These are phyloP conservation scores for Ptilorrhoa leucosticta DNA, from an alignment of 2,113 vertebrate species.

Conservation along the genomic window DNA sequence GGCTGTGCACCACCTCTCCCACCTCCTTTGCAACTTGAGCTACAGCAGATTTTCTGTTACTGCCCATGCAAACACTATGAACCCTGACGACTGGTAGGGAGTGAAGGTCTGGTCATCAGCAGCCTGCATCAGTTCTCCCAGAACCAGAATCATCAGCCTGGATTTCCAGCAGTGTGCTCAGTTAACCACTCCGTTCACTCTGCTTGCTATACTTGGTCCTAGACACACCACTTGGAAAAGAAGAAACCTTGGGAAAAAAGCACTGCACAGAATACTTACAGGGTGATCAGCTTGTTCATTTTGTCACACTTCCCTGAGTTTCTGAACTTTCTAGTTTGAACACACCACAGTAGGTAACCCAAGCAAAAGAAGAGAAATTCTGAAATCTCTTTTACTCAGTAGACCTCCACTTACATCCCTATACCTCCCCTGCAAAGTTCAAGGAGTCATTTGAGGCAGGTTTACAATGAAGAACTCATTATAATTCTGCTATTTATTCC, in stretches of 20 bases:
- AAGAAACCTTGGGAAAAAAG: not conserved
- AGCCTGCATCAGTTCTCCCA: not conserved
- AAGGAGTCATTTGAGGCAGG: not conserved
- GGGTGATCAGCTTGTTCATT: not conserved
- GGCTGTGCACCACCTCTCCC: not conserved
- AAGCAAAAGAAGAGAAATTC: not conserved
- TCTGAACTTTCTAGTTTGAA: not conserved
- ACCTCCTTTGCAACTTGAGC: not conserved
- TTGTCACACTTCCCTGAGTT: not conserved
- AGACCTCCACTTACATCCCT: not conserved
- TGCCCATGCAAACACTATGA: not conserved
- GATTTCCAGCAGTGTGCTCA: not conserved
- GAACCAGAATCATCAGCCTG: not conserved
- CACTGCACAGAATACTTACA: not conserved
- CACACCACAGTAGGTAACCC: not conserved
- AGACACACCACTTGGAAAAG: not conserved
- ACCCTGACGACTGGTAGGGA: not conserved
- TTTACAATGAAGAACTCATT: not conserved
- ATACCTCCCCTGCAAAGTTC: not conserved
- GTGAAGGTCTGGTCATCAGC: not conserved
- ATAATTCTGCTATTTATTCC: not conserved
- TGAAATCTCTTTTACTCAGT: not conserved
- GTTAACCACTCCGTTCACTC: not conserved
- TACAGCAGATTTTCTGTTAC: not conserved
- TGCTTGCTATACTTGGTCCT: not conserved